These are phyloP conservation scores for Triplophysa siluroides DNA, from an alignment of 2,113 vertebrate species.

Conservation along the genomic window DNA sequence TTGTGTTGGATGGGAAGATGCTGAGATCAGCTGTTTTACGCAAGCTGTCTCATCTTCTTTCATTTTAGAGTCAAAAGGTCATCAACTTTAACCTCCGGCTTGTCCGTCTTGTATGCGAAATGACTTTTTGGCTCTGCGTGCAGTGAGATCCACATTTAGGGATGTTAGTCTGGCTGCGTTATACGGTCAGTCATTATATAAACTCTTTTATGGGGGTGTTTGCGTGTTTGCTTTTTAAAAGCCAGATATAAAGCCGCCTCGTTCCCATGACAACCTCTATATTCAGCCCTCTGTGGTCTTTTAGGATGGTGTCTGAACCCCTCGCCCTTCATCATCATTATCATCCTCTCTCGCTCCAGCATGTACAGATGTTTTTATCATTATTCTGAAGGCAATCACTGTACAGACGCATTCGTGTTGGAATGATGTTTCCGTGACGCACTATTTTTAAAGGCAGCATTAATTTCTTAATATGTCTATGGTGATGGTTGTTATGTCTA, in stretches of 20 bases:
- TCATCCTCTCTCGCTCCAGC: constrained; percentile 11
- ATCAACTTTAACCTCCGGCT: constrained; percentile 48
- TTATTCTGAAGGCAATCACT: constrained; percentile 61
- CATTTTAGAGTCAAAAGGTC: constrained; percentile 7
- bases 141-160: not conserved
- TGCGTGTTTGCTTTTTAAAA: not conserved
- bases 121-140: not conserved
- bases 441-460: constrained; percentile 56
- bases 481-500: constrained; percentile 44
- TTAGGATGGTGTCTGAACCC: not conserved
- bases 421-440: constrained; percentile 31
- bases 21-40: constrained; percentile 3
- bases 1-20: no score
- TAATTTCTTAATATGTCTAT: constrained; percentile 52
- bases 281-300: not conserved
- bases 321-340: not conserved
- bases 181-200: not conserved
- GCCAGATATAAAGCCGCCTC: constrained; percentile 3
- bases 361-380: constrained; percentile 35
- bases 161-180: not conserved
- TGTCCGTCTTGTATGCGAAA: not conserved
- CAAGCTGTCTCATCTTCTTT: not conserved
- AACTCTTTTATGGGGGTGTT: not conserved
- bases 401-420: constrained; percentile 58
- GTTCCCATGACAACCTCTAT: constrained; percentile 9